A percentile compares a stretch with the other conserved stretches of the same genome.
phyloP scores from a whole-genome alignment of 2,797 vertebrate genomes.

The Meriones psammophilus region DNA sequence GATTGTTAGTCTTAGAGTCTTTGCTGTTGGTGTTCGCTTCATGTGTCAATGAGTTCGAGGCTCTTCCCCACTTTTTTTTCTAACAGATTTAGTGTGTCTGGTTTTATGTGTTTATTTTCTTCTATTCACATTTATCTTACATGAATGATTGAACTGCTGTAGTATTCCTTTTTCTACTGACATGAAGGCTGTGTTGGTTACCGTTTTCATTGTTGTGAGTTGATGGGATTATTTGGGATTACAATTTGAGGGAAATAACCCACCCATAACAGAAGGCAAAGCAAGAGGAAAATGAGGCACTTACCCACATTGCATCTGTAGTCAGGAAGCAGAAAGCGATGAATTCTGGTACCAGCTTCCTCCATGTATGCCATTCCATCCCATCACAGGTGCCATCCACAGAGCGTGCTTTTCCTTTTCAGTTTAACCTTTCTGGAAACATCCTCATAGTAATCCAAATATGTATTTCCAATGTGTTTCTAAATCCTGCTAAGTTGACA shows the following conservation, averaged over 20 bases:
- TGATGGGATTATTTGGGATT: neutral
- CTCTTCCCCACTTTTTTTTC: too few relatives aligned
- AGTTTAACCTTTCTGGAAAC: neutral
- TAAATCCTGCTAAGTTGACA: neutral
- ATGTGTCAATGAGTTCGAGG: too few relatives aligned
- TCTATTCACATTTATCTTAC: neutral
- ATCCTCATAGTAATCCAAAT: neutral
- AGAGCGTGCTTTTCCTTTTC: neutral
- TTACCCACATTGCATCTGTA: neutral
- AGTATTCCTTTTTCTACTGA: neutral
- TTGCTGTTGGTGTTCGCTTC: too few relatives aligned
- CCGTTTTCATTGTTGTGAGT: neutral
- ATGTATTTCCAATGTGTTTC: neutral
- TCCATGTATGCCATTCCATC: neutral
- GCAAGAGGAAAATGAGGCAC: neutral
- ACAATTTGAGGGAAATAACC: neutral
- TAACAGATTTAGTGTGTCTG: too few relatives aligned
- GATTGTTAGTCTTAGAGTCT: too few relatives aligned
- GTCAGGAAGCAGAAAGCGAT: neutral
- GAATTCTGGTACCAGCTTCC: neutral
- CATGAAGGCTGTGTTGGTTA: neutral
- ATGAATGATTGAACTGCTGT: neutral
- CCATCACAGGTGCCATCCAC: neutral
- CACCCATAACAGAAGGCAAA: neutral
- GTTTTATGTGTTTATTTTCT: neutral